phyloP scores from a whole-genome alignment of 2,888 invertebrate genomes.

The Ganaspis brasiliensis region DNA sequence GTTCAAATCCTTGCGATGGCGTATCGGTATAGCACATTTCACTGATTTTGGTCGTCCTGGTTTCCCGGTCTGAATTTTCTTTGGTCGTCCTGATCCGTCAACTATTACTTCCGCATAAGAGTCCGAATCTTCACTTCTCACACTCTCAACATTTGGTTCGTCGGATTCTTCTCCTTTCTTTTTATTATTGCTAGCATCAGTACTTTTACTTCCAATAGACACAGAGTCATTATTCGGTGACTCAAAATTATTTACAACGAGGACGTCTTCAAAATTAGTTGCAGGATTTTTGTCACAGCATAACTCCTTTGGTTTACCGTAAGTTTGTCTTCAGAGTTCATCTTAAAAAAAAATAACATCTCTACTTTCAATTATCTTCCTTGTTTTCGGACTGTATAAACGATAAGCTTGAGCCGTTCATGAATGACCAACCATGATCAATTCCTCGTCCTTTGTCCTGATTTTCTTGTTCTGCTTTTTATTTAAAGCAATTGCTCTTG shows the following conservation, averaged over 20 bases:
- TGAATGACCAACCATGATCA: not conserved
- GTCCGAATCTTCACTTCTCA: not conserved
- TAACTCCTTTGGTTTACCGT: not conserved
- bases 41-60: not conserved
- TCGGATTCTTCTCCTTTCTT: not conserved
- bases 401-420: conserved; percentile 8
- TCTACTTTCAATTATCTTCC: not conserved
- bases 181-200: not conserved
- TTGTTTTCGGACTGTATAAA: not conserved
- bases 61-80: not conserved
- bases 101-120: not conserved
- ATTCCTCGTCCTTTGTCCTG: not conserved
- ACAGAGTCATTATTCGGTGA: not conserved
- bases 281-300: not conserved
- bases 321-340: not conserved
- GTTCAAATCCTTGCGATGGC: not conserved
- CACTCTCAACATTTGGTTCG: not conserved
- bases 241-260: not conserved
- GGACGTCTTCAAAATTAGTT: not conserved
- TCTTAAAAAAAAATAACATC: conserved; percentile 2
- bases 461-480: not conserved
- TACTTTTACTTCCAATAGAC: not conserved
- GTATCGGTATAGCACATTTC: not conserved
- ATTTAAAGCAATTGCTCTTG: conserved; percentile 14
- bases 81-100: not conserved